These are phyloP conservation scores for Andrena hattorfiana DNA, from an alignment of 2,888 invertebrate genomes.

Conservation along the genomic window DNA sequence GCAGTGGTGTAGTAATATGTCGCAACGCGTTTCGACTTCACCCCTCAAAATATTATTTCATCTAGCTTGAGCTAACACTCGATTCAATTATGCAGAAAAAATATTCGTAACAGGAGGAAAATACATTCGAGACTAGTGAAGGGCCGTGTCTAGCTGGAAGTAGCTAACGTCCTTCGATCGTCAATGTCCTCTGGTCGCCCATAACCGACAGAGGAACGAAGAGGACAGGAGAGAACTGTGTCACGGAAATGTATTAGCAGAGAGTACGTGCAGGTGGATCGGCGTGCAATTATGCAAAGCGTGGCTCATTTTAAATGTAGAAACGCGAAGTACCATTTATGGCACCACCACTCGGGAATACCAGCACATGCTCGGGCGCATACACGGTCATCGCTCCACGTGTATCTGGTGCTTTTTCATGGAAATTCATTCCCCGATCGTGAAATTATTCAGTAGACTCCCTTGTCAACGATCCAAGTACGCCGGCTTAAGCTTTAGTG, in stretches of 20 bases:
- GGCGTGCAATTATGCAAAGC: constrained; percentile 70
- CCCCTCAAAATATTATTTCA: too few relatives aligned
- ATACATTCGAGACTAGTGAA: not conserved
- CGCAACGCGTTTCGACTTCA: too few relatives aligned
- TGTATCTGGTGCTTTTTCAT: constrained; percentile 37
- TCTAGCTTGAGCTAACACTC: too few relatives aligned
- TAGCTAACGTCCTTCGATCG: constrained; percentile 17
- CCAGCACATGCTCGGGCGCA: constrained; percentile 2
- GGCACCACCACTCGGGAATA: constrained; percentile 33
- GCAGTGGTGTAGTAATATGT: too few relatives aligned
- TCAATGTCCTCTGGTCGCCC: constrained; percentile 1
- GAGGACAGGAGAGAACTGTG: not conserved
- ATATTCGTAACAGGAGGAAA: too few relatives aligned
- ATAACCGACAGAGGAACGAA: not conserved
- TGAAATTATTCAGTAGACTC: constrained; percentile 56
- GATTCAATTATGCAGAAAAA: too few relatives aligned
- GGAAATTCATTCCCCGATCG: constrained; percentile 52
- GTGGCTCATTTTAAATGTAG: constrained; percentile 71
- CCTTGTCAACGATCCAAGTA: constrained; percentile 29
- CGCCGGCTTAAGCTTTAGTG: constrained; percentile 28
- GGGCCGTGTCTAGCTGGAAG: not conserved
- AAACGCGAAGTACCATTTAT: constrained; percentile 66
- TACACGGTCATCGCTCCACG: constrained; percentile 5
- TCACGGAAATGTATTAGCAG: constrained; percentile 58
- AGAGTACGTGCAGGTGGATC: constrained; percentile 60